Evolutionary conservation across 2,797 vertebrate species (phyloP).

Genomic region (Sebastes glaucus): DNA sequence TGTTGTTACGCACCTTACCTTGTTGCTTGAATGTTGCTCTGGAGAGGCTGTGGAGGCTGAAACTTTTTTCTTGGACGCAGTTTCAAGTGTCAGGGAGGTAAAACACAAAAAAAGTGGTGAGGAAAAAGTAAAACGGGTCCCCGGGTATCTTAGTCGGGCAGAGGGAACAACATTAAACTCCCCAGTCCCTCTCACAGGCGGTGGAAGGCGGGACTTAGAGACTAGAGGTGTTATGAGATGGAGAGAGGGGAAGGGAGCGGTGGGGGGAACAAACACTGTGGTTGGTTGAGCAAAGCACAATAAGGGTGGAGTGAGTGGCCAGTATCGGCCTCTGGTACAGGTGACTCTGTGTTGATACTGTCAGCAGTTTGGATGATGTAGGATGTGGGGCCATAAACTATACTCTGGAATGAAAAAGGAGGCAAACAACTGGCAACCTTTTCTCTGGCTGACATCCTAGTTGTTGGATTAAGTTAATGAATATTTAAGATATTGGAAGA

Average conservation of each 20-base stretch:
- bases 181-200: slow-evolving; percentile 12
- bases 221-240: background rate
- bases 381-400: too few species aligned
- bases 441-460: too few species aligned
- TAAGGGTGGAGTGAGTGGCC: background rate
- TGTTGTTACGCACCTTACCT: slow-evolving; percentile 65
- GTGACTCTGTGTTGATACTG: slow-evolving; percentile 19
- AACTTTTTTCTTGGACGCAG: background rate
- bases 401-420: background rate
- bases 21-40: slow-evolving; percentile 16
- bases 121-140: slow-evolving; percentile 34
- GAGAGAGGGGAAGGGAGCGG: slow-evolving; percentile 47
- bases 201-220: slow-evolving; percentile 48
- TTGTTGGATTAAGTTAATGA: too few species aligned
- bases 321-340: background rate
- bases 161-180: slow-evolving; percentile 38
- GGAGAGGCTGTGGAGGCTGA: background rate
- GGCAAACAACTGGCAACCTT: background rate
- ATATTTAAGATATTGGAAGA: too few species aligned
- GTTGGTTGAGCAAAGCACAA: background rate
- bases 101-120: slow-evolving; percentile 8
- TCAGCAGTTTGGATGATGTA: background rate
- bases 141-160: slow-evolving; percentile 29
- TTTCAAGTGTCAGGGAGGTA: background rate
- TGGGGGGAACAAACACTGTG: background rate